Evolutionary conservation across 2,888 invertebrate species (phyloP).

Genomic region (Diplazon laetatorius): DNA sequence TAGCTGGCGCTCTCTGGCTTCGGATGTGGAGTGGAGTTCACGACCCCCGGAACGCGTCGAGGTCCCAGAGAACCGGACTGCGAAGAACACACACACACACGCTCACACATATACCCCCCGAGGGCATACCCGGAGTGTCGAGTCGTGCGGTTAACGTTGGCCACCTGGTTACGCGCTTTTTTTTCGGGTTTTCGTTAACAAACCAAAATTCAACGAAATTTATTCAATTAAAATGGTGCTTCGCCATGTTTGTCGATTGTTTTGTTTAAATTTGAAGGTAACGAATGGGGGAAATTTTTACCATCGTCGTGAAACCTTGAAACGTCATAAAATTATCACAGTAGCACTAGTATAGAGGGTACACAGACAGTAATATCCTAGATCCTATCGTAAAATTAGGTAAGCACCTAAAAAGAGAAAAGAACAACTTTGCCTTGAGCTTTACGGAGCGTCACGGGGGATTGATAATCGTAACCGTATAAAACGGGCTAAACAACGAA

Average conservation of each 20-base stretch:
- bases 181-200: neutral
- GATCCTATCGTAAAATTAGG: conserved; percentile 51
- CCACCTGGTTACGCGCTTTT: conserved; percentile 34
- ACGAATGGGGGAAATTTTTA: conserved; percentile 8
- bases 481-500: conserved; percentile 55
- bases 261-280: no score
- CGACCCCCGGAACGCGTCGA: conserved; percentile 70
- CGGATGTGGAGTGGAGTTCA: conserved; percentile 63
- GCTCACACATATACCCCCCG: no score
- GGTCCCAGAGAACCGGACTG: conserved; percentile 48
- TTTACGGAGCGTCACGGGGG: no score
- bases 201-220: neutral
- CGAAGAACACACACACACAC: conserved; percentile 45
- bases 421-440: neutral
- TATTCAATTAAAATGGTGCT: neutral
- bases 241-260: neutral
- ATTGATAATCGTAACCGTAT: no score
- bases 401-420: conserved; percentile 37
- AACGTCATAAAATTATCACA: conserved; percentile 40
- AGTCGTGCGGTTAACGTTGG: conserved; percentile 29
- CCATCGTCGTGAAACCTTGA: neutral
- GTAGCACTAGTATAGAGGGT: conserved; percentile 16
- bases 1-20: conserved; percentile 48
- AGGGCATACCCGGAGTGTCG: conserved; percentile 32
- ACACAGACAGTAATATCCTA: conserved; percentile 2